Base-by-base conservation (phyloP, 2,888 invertebrate species). In the Artemia sp. region DNA sequence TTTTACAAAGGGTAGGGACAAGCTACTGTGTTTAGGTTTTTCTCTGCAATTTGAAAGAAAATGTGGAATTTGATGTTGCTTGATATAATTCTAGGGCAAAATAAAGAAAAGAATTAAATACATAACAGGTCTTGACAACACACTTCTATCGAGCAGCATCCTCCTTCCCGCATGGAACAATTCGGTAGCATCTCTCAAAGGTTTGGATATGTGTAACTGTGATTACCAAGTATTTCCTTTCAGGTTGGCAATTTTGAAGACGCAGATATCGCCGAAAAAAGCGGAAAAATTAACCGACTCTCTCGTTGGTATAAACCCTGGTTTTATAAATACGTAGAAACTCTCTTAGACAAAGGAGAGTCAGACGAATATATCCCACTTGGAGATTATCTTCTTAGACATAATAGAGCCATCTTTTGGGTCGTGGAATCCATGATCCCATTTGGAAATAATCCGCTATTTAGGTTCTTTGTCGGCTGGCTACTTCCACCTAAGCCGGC, bases 401-500 rank as follows among this genome's bases (percentile, higher is more conserved):
- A 86, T 75, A 84, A 85, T 74, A 78, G 86, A 73, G 82, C 86
- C 2, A 86, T 86, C 70, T 86, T 86, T 76, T 86, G 86, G 86
- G 86, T 86, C 0, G 83, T 86, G 0, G 86, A 86, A 78, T 83
- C 84, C 24, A 86, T 86, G 86, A 80, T 86, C 67, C 84, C 85
- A 0, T 85, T 85, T 73, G 86, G 86, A n/a, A 86, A 86, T 74
- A 77, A 85, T 74, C 81, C 81, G 0, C 12, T 85, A 8, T 86
- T 86, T 75, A 79, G 85, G 71, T 75, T 80, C 6, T 73, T 85
- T 0, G 83, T 86, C 74, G 86, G 86, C 0, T 86, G 86, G 85
- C 76, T 86, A 0, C 75, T 86, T 51, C 86, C 86, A 0, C 86
- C 86, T 0, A 86, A 86, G 75, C 85, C 85, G 4, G 86, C 86